phyloP scores from a whole-genome alignment of 2,113 vertebrate species.

The Eleginops maclovinus region DNA sequence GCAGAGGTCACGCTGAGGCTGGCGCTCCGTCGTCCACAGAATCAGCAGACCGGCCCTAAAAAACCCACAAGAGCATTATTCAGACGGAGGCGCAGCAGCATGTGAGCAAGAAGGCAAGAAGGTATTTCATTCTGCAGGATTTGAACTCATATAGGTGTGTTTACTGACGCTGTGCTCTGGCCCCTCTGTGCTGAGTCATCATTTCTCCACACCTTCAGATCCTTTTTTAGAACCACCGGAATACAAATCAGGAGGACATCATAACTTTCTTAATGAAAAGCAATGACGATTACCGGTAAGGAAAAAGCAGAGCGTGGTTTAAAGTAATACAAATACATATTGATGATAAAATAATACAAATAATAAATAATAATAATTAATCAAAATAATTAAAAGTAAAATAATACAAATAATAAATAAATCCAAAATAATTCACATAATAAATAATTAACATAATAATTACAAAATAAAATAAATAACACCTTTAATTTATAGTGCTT shows the following conservation, averaged over 20 bases:
- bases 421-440: too few relatives aligned
- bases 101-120: not conserved
- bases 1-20: not conserved
- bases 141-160: not conserved
- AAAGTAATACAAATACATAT: too few relatives aligned
- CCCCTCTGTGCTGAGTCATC: not conserved
- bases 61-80: constrained; percentile 34
- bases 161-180: too few relatives aligned
- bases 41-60: not conserved
- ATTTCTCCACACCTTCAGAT: not conserved
- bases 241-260: not conserved
- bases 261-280: not conserved
- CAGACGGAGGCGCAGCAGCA: not conserved
- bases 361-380: too few relatives aligned
- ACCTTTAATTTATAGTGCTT: too few relatives aligned
- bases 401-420: too few relatives aligned
- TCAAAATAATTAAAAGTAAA: too few relatives aligned
- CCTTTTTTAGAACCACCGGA: not conserved
- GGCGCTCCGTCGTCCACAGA: not conserved
- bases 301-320: too few relatives aligned
- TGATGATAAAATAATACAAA: too few relatives aligned
- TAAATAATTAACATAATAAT: too few relatives aligned
- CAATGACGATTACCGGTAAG: too few relatives aligned
- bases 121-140: not conserved
- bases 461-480: too few relatives aligned